A percentile compares a stretch with the other conserved stretches of the same genome.
These are phyloP conservation scores for Tipula confusa DNA, from an alignment of 2,888 invertebrate species.

Conservation along the genomic window DNA sequence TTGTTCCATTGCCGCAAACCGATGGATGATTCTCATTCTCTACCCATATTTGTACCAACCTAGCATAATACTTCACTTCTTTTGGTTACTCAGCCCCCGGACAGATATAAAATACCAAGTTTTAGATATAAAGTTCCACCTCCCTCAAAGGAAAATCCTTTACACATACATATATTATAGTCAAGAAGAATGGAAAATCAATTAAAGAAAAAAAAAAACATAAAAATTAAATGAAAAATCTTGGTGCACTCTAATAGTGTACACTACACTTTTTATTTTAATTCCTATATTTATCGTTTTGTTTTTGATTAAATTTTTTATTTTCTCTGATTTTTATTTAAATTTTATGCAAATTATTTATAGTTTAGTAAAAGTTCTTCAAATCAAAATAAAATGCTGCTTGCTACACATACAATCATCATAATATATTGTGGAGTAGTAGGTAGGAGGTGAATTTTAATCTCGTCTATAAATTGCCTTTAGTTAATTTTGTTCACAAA, in stretches of 20 bases:
- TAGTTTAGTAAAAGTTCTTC: neutral
- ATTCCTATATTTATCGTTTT: neutral
- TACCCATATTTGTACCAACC: no score
- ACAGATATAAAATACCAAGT: no score
- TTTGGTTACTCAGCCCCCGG: no score
- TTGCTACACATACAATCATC: neutral
- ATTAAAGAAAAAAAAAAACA: neutral
- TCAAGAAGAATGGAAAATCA: neutral
- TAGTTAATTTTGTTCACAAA: neutral
- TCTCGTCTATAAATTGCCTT: neutral
- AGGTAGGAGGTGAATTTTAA: neutral
- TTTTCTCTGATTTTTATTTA: neutral
- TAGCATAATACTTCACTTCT: no score
- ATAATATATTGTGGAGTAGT: neutral
- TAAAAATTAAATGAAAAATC: neutral
- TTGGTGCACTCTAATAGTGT: neutral
- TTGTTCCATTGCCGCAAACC: no score
- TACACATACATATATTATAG: neutral
- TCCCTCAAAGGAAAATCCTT: no score
- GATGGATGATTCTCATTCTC: no score
- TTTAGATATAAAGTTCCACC: no score
- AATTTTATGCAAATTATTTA: conserved; percentile 3
- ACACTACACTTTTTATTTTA: conserved; percentile 3
- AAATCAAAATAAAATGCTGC: neutral
- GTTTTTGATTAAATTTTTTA: neutral